Percentiles rank a stretch among this genome's conserved stretches.
Conservation (phyloP, 1,140 invertebrate genomes). For the Harlomillsia oculata region DNA sequence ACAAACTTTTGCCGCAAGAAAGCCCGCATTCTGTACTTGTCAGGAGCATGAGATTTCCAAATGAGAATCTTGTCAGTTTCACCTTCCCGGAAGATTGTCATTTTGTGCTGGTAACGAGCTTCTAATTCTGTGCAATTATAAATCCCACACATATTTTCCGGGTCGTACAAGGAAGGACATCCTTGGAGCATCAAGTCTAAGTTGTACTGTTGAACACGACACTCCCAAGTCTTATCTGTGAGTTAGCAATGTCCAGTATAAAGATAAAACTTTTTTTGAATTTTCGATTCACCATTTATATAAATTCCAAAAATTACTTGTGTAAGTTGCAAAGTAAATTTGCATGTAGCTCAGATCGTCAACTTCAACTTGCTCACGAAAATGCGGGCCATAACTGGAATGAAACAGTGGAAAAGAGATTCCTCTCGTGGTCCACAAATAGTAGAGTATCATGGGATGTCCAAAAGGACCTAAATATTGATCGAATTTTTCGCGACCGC, state of each 20-base stretch:
- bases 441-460: conserved; percentile 19
- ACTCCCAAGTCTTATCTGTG: conserved; percentile 3
- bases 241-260: not conserved
- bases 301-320: conserved; percentile 1
- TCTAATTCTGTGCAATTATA: conserved; percentile 22
- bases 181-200: conserved; percentile 2
- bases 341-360: conserved; percentile 18
- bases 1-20: conserved; percentile 25
- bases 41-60: conserved; percentile 7
- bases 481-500: conserved; percentile 22
- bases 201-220: conserved; percentile 18
- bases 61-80: conserved; percentile 21
- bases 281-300: not conserved
- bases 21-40: conserved; percentile 18
- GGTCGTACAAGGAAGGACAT: not conserved
- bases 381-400: conserved; percentile 15
- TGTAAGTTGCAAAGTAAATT: conserved; percentile 14
- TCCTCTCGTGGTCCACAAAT: conserved; percentile 2
- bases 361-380: conserved; percentile 1
- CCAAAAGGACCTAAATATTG: conserved; percentile 9
- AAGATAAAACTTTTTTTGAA: too few relatives aligned
- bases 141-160: conserved; percentile 1
- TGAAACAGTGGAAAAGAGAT: conserved; percentile 25
- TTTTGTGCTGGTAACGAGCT: conserved; percentile 13
- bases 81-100: conserved; percentile 14